Evolutionary conservation across 2,888 invertebrate genomes (phyloP), one percentile per base, ranked within the genome.

Genomic region (Metopia argyrocephala): DNA sequence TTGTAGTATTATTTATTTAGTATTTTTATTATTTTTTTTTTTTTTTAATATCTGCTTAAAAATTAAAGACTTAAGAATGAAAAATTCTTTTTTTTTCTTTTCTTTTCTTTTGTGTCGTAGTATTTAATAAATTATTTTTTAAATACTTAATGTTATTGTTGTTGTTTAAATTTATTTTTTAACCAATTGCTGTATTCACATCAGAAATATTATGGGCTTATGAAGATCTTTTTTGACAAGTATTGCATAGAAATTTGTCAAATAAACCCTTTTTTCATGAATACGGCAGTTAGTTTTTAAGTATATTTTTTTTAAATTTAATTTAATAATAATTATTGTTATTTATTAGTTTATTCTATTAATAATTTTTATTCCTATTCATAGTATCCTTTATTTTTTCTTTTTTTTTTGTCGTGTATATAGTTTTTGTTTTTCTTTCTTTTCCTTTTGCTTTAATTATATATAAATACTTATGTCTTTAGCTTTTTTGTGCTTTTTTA

Each of bases 401-500:
- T 59, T 75, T 76, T 46, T 52, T 75, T 31, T 52, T 46, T 66
- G 61, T 70, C 75, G 27, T 75, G 38, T 52, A 68, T n/a, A 50
- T 61, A 48, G 54, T 61, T 71, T n/a, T n/a, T 46, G 52, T 61
- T 38, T 66, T 59, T 62, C 25, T 57, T 54, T 76, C 61, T 70
- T 70, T 80, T 20, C 65, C 54, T 28, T 31, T 23, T 78, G 21
- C 56, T 75, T 50, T 46, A 64, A 48, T 69, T 74, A 82, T 78
- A 80, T 73, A 76, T 83, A 82, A 83, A 82, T 82, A 75, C n/a
- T 79, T 84, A 82, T 84, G 79, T 84, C 79, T 83, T 75, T 84
- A 76, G 66, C 75, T 78, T 45, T 71, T 79, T 78, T 83, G 82
- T 84, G 76, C 62, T 59, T 84, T 75, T 83, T 84, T 80, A 71